Percentiles rank a stretch among this genome's conserved stretches.
Conservation (phyloP, 1,140 invertebrate genomes). For the Conus ventricosus region DNA sequence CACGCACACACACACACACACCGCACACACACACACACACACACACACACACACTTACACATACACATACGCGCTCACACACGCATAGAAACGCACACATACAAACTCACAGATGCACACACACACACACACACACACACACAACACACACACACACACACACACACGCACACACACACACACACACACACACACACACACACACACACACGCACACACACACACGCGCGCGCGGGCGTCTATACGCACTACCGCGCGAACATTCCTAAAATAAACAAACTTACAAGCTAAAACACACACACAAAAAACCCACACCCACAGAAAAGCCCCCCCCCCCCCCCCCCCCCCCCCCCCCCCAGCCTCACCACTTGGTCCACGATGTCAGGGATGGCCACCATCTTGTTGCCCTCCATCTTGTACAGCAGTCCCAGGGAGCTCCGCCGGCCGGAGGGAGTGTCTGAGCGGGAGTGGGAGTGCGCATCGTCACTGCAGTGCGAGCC, state of each 20-base stretch:
- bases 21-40: not conserved
- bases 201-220: not conserved
- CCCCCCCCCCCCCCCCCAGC: not conserved
- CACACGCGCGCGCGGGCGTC: not conserved
- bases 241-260: not conserved
- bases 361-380: not conserved
- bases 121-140: not conserved
- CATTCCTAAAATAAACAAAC: not conserved
- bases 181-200: not conserved
- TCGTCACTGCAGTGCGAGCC: not conserved
- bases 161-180: not conserved
- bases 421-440: constrained; percentile 20
- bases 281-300: not conserved
- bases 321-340: not conserved
- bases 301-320: not conserved
- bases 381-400: constrained; percentile 9
- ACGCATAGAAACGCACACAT: not conserved
- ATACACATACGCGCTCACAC: not conserved
- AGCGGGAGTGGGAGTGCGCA: not conserved
- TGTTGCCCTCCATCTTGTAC: constrained; percentile 32
- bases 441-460: not conserved
- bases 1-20: not conserved
- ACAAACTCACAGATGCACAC: not conserved
- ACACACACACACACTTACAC: not conserved
- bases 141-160: not conserved